phyloP scores from a whole-genome alignment of 2,888 invertebrate species.

The Yponomeuta plumbellus region DNA sequence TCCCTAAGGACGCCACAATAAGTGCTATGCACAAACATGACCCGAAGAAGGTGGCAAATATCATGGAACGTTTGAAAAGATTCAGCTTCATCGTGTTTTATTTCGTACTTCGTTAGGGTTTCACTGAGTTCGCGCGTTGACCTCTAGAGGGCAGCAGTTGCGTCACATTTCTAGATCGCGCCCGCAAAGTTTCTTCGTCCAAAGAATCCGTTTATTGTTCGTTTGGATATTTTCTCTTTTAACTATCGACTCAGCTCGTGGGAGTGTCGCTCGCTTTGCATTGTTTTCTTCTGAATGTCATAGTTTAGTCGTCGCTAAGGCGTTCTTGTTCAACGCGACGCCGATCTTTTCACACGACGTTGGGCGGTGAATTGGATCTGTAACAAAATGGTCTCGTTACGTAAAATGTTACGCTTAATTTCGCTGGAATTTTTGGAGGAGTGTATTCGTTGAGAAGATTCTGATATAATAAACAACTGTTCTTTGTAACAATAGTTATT shows the following conservation, averaged over 20 bases:
- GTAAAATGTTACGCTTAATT: constrained; percentile 21
- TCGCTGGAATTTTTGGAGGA: background rate
- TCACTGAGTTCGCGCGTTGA: constrained; percentile 41
- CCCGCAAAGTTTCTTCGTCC: constrained; percentile 5
- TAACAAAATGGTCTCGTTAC: constrained; percentile 39
- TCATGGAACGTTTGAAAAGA: constrained; percentile 85
- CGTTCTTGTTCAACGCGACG: constrained; percentile 10
- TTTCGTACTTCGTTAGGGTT: constrained; percentile 27
- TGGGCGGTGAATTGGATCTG: constrained; percentile 50
- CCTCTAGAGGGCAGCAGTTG: constrained; percentile 54
- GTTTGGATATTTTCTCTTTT: constrained; percentile 38
- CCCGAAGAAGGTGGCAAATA: constrained; percentile 88
- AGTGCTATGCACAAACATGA: constrained; percentile 86
- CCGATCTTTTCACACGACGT: constrained; percentile 40
- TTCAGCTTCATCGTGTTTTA: constrained; percentile 74
- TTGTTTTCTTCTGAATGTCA: constrained; percentile 5
- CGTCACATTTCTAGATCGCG: constrained; percentile 45
- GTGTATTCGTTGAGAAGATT: background rate
- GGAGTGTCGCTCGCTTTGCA: constrained; percentile 27
- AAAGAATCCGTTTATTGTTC: constrained; percentile 13
- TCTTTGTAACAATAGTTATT: background rate
- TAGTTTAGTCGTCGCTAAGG: background rate
- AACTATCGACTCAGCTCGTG: constrained; percentile 45
- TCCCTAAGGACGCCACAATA: constrained; percentile 87
- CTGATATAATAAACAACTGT: background rate